phyloP scores from a whole-genome alignment of 2,113 vertebrate species.

The Tyrannus savana region DNA sequence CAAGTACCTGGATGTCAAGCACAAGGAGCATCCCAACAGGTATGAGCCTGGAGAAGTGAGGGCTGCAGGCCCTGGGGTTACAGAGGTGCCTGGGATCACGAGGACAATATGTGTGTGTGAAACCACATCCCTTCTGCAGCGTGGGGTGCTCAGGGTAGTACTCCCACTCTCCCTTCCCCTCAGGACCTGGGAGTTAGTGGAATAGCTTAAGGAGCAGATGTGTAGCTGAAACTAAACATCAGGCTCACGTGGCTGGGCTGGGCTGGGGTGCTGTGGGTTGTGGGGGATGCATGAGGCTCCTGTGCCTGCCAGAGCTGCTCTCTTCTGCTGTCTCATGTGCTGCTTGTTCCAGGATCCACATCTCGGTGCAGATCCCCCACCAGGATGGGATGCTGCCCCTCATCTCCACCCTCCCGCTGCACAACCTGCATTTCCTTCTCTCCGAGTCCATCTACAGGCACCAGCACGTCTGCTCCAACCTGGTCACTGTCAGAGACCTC shows the following conservation, averaged over 20 bases:
- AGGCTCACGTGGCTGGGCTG: neutral
- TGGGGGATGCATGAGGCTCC: neutral
- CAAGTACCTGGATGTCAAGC: constrained; percentile 96
- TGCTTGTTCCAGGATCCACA: constrained; percentile 87
- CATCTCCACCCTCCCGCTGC: constrained; percentile 93
- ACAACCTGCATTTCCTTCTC: constrained; percentile 95
- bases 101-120: neutral
- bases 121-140: neutral
- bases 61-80: neutral
- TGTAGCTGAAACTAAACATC: too few species aligned
- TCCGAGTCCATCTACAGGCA: constrained; percentile 98
- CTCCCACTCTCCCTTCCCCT: neutral
- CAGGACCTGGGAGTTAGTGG: neutral
- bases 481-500: constrained; percentile 86
- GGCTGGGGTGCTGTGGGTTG: neutral
- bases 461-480: constrained; percentile 96
- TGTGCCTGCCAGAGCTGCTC: neutral
- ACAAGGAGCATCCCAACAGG: constrained; percentile 98
- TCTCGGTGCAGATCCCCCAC: constrained; percentile 97
- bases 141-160: rapidly evolving
- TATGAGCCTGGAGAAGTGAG: neutral
- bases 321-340: neutral
- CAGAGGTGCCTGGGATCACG: neutral
- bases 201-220: neutral
- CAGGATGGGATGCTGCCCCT: constrained; percentile 98